Evolutionary conservation across 2,888 invertebrate species (phyloP), one percentile per base, ranked within the genome.

Genomic region (Spodoptera picta): DNA sequence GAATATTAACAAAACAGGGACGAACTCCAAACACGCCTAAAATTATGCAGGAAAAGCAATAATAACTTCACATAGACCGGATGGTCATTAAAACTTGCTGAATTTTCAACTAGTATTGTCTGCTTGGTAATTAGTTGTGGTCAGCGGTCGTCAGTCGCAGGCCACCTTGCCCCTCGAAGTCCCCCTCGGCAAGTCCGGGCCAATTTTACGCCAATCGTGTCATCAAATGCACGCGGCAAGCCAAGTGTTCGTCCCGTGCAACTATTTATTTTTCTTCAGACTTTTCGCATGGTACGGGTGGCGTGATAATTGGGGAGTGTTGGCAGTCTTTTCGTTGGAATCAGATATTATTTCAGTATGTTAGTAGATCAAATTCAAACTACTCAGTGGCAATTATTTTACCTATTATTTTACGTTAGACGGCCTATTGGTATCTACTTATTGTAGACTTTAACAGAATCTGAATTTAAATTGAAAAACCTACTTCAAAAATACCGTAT

Each of bases 181-280:
- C 71, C 71, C 55, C 65, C 65, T 66, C 44, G 24, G 47, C 61
- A 75, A 76, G 75, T 76, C 71, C 75, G 76, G 86, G 86, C 87
- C 88, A 93, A 93, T 93, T 93, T 92, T 89, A 92, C 92, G 92
- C 86, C 89, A 86, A 88, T 90, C 89, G 84, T 80, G 87, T 91
- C 89, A 91, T 92, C 92, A 92, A 87, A 88, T 82, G 86, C 90
- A 90, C 86, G 81, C 88, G 70, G 65, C 74, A 73, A 80, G 76
- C 76, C 69, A 78, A 83, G 81, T 81, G 74, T 71, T 75, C 75
- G 80, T 77, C 77, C 72, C 73, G 79, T 75, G 72, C 73, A 75
- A 79, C 79, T 74, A 80, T 74, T 75, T 81, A 77, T 76, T 77
- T 72, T 73, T 58, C 61, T 75, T 68, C 60, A 66, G 41, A 60